Conservation (phyloP, 2,113 vertebrate species). For the Sakesphorus luctuosus region DNA sequence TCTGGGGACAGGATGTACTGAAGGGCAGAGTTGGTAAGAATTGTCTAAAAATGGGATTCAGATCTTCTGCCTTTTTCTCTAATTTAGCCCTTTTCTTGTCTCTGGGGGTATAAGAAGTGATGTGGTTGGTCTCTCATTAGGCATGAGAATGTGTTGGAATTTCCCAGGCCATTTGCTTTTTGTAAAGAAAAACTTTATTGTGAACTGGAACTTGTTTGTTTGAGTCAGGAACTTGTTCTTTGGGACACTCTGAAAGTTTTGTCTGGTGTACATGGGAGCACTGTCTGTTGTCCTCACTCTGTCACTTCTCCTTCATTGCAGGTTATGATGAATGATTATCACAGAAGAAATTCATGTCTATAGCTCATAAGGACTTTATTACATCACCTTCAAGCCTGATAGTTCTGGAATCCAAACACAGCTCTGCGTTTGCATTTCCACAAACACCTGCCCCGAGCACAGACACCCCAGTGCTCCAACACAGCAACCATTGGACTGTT, state of each 20-base stretch:
- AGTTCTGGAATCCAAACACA: slow-evolving; percentile 84
- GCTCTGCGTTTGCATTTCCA: slow-evolving; percentile 75
- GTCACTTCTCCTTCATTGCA: slow-evolving; percentile 64
- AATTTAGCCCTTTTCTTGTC: not conserved
- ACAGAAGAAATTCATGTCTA: slow-evolving; percentile 96
- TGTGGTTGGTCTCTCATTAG: not conserved
- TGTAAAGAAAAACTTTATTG: not conserved
- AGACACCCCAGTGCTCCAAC: slow-evolving; percentile 51
- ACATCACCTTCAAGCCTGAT: slow-evolving; percentile 97
- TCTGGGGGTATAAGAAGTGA: not conserved
- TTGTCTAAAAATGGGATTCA: not conserved
- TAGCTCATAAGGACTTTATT: slow-evolving; percentile 95
- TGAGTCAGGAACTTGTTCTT: not conserved
- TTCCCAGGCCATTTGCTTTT: not conserved
- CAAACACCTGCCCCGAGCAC: slow-evolving; percentile 59
- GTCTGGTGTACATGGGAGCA: not conserved
- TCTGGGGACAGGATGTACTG: not conserved
- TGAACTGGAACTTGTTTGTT: not conserved
- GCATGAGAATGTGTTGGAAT: not conserved
- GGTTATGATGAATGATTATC: slow-evolving; percentile 93
- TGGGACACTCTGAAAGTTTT: not conserved
- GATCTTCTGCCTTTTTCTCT: not conserved
- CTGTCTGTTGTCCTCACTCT: not conserved
- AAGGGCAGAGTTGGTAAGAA: not conserved
- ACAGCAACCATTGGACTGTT: slow-evolving; percentile 68